Evolutionary conservation across 2,888 invertebrate genomes (phyloP).

Genomic region (Opisthograptis luteolata): DNA sequence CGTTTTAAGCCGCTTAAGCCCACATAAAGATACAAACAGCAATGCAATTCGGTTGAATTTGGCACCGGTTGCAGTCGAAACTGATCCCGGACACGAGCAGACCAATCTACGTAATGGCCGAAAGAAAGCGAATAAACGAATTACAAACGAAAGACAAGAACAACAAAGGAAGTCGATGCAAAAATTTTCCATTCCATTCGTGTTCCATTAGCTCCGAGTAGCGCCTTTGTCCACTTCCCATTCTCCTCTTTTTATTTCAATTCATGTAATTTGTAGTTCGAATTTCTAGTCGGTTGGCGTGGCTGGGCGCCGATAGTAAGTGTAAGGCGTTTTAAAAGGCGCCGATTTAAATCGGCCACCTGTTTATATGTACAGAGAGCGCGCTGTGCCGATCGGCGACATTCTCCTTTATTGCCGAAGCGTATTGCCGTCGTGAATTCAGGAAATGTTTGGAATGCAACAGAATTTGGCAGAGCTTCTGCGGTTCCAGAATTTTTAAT

Average conservation of each 20-base stretch:
- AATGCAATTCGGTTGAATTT: constrained; percentile 36
- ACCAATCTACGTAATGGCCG: constrained; percentile 37
- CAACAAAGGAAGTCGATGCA: constrained; percentile 50
- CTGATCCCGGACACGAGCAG: constrained; percentile 31
- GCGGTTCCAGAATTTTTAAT: constrained; percentile 11
- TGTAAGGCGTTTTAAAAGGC: constrained; percentile 16
- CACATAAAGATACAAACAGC: constrained; percentile 27
- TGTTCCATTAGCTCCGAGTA: constrained; percentile 56
- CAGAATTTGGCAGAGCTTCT: constrained; percentile 4
- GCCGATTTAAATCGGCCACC: constrained; percentile 20
- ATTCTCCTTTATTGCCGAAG: constrained; percentile 8
- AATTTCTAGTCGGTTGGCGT: constrained; percentile 12
- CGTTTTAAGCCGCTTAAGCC: constrained; percentile 28
- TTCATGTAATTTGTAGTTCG: constrained; percentile 44
- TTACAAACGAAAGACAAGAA: constrained; percentile 44
- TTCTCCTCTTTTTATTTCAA: constrained; percentile 36
- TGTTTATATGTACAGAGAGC: constrained; percentile 1
- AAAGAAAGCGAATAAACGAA: constrained; percentile 42
- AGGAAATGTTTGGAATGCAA: not conserved
- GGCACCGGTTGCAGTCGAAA: constrained; percentile 29
- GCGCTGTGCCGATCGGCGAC: not conserved
- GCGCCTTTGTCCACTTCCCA: constrained; percentile 51
- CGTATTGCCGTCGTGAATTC: constrained; percentile 1
- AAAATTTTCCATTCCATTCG: constrained; percentile 55
- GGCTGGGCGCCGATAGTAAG: too few species aligned